Evolutionary conservation across 2,113 vertebrate genomes (phyloP).

Genomic region (Nematolebias whitei): DNA sequence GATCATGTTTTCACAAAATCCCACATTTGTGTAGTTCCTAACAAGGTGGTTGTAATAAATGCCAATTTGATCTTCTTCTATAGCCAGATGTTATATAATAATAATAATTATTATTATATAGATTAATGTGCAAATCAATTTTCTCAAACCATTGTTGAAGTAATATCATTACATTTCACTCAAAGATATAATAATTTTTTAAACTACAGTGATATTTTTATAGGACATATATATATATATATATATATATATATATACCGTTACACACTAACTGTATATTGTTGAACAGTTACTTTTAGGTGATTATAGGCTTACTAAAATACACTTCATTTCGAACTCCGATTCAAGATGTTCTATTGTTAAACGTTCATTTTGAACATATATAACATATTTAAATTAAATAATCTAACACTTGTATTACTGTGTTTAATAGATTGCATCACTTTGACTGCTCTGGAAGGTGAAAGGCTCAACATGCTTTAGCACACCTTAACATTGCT

Average conservation of each 20-base stretch:
- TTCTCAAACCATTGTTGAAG: constrained; percentile 29
- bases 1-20: background rate
- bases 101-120: too few species aligned
- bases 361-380: too few species aligned
- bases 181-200: background rate
- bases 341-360: too few species aligned
- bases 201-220: background rate
- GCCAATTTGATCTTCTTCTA: background rate
- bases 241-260: constrained; percentile 16
- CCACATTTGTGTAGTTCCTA: constrained; percentile 11
- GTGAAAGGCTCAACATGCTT: constrained; percentile 24
- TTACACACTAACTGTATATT: constrained; percentile 5
- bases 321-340: background rate
- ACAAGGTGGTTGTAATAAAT: background rate
- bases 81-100: too few species aligned
- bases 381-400: too few species aligned
- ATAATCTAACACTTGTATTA: background rate
- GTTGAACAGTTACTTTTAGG: constrained; percentile 6
- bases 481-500: background rate
- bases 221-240: constrained; percentile 24
- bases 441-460: background rate
- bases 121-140: constrained; percentile 49
- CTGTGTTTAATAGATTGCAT: background rate
- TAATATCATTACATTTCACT: constrained; percentile 46
- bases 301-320: constrained; percentile 25